Evolutionary conservation across 2,113 vertebrate species (phyloP), one percentile per base, ranked within the genome.

Genomic region (Zosterops pallidus): DNA sequence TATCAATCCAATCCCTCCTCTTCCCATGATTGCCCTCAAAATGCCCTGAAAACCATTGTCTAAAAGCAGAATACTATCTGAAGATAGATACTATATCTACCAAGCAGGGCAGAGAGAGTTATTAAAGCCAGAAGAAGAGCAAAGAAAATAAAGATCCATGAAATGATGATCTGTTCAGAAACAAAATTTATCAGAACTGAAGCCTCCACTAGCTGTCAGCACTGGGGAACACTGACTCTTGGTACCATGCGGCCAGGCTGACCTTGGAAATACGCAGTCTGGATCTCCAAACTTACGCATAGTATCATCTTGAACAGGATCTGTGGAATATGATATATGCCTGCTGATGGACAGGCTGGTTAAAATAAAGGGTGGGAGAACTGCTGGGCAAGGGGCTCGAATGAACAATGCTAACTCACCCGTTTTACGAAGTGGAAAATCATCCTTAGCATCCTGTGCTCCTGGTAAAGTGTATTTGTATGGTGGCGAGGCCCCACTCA

Each of bases 381-480:
- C 1, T 69, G 5, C 72, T 80, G 75, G 83, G 50, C 55, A 92
- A 84, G 53, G 52, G 52, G 62, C 59, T 94, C 6, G 1, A 71
- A 78, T 82, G 76, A 90, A 88, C 7, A 24, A 52, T 0, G 20
- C 17, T 57, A 89, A 78, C 98, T 96, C 97, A 99, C 99, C 99
- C 95, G 99, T 99, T 98, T 99, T 99, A 94, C 99, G 98, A 97
- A 99, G 98, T 89, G 99, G 99, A 96, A 99, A 99, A 97, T 99
- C 99, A 84, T 99, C 99, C 97, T 99, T 99, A 96, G 97, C 97
- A 95, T 99, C 99, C 53, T 98, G 97, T 6, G 98, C 97, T 86
- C 99, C 99, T 56, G 98, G 98, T 94, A 99, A 98, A 76, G 98
- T 98, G 60, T 99, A 99, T 90, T 99, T 99, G 98, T 98, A 99